A percentile compares a stretch with the other conserved stretches of the same genome.
phyloP scores from a whole-genome alignment of 2,888 invertebrate species.

The Eueremaeus valkanovi region DNA sequence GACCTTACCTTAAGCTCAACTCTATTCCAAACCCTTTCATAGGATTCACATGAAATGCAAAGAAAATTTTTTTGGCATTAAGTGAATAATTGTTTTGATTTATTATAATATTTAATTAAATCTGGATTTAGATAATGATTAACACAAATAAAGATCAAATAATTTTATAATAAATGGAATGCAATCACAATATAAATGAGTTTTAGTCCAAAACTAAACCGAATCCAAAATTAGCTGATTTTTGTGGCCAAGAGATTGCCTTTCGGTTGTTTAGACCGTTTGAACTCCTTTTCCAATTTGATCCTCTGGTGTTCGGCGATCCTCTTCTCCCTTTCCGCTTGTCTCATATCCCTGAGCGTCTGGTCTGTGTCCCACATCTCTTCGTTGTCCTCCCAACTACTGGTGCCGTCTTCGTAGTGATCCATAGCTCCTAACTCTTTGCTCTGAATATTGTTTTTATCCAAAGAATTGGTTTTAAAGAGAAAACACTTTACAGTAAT shows the following conservation, averaged over 20 bases:
- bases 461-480: too few species aligned
- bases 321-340: conserved; percentile 21
- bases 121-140: background rate
- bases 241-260: conserved; percentile 54
- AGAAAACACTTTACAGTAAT: too few species aligned
- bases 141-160: too few species aligned
- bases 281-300: conserved; percentile 27
- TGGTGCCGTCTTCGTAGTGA: background rate
- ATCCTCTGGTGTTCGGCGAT: conserved; percentile 27
- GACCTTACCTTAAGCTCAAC: too few species aligned
- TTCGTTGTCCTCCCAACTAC: conserved; percentile 27
- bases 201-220: background rate
- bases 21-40: too few species aligned
- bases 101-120: too few species aligned
- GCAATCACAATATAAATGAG: background rate
- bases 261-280: background rate
- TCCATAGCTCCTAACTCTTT: conserved; percentile 24
- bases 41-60: too few species aligned
- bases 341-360: background rate
- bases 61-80: too few species aligned
- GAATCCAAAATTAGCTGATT: conserved; percentile 6
- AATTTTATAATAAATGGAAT: background rate
- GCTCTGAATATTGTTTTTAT: conserved; percentile 9
- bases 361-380: conserved; percentile 1
- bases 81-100: too few species aligned